Percentiles rank a stretch among this genome's conserved stretches.
These are phyloP conservation scores for Bellardia bayeri DNA, from an alignment of 2,888 invertebrate species.

Conservation along the genomic window DNA sequence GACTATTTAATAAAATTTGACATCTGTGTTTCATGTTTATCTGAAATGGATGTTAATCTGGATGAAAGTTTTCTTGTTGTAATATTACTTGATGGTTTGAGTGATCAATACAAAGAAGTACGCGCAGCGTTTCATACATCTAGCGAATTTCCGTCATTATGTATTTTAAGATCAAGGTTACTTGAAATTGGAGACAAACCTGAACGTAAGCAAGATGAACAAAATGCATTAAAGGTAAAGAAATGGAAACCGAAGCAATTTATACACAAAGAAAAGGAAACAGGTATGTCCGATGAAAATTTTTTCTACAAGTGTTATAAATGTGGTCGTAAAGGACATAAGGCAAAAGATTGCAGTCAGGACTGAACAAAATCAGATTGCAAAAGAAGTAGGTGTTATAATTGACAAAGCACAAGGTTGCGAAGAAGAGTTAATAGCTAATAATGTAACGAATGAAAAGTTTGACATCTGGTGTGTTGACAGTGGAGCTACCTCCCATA, in stretches of 20 bases:
- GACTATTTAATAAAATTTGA: conserved; percentile 42
- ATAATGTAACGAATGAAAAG: neutral
- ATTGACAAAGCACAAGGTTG: conserved; percentile 12
- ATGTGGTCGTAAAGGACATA: conserved; percentile 24
- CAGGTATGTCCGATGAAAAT: neutral
- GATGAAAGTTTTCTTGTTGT: conserved; percentile 49
- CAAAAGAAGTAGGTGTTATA: conserved; percentile 8
- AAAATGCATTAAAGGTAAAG: conserved; percentile 35
- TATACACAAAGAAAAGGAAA: conserved; percentile 7
- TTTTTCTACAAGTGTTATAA: conserved; percentile 5
- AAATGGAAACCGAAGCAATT: conserved; percentile 20
- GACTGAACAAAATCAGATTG: conserved; percentile 17
- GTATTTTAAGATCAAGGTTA: conserved; percentile 19
- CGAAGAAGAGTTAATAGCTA: neutral
- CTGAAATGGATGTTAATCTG: conserved; percentile 33
- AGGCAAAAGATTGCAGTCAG: conserved; percentile 11
- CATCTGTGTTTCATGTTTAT: conserved; percentile 33
- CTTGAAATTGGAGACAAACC: conserved; percentile 30
- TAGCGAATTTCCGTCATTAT: conserved; percentile 28
- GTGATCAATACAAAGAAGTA: conserved; percentile 27
- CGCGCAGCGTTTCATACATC: conserved; percentile 42
- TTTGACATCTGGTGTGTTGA: conserved; percentile 39
- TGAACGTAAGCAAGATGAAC: neutral
- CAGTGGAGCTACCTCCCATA: conserved; percentile 47
- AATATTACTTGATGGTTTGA: conserved; percentile 31